Evolutionary conservation across 1,140 invertebrate genomes (phyloP), one percentile per base, ranked within the genome.

Genomic region (Papilio xuthus): DNA sequence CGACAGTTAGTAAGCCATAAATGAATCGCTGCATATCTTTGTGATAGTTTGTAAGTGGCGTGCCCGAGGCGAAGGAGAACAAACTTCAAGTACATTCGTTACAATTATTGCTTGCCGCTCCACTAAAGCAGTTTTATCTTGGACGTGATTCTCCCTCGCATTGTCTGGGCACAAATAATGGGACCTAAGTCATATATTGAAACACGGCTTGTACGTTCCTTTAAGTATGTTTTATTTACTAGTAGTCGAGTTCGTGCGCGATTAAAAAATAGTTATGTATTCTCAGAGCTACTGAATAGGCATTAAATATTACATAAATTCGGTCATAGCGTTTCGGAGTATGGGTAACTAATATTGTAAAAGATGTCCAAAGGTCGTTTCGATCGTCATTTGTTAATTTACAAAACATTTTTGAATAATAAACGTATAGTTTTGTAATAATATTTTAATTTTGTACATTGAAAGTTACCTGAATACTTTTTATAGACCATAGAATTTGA

Each of bases 11-110:
- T 67, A 69, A n/a, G 47, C 23, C 44, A 74, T 56, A 75, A 75
- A 75, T 75, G 53, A 75, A 75, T 75, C 44, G 10, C 9, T 73
- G 28, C 50, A 56, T 75, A 75, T 75, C 72, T 53, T 53, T 50
- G 32, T 37, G 44, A 37, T 56, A 75, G 73, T 74, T 74, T 12
- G 26, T 32, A 56, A 56, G n/a, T 41, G 69, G 9, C 42, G 42
- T 4, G 71, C 71, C 71, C 20, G n/a, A 23, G 71, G 73, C 73
- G 15, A 42, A 77, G 81, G 78, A 77, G 85, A 85, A 86, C 85
- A 85, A 89, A 90, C 85, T 89, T 88, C 74, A 41, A 75, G 70
- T 80, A 81, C 87, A 88, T 89, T 89, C 78, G 82, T 89, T 89
- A 89, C 79, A 87, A 86, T 88, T 89, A 89, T 88, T 85, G 81